Percentiles rank a stretch among this genome's conserved stretches.
phyloP scores from a whole-genome alignment of 2,797 vertebrate genomes.

The Enteromius afrohamiltoni region DNA sequence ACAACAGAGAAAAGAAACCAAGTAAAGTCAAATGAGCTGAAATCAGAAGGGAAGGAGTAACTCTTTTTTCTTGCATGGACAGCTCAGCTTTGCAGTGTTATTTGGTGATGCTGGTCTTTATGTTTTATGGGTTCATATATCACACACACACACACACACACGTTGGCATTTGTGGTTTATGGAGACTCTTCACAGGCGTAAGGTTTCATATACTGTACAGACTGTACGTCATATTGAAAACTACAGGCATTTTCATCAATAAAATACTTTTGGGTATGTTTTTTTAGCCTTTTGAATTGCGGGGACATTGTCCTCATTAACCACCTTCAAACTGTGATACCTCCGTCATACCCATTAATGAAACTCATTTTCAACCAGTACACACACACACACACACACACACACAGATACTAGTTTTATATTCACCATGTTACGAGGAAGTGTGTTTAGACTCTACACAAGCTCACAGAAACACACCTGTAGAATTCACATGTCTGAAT shows the following conservation, averaged over 20 bases:
- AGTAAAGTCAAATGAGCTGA: background rate
- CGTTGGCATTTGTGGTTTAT: too few species aligned
- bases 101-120: background rate
- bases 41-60: background rate
- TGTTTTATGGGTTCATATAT: background rate
- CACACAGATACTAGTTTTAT: background rate
- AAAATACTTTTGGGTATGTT: too few species aligned
- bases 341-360: too few species aligned
- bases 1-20: background rate
- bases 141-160: too few species aligned
- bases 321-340: too few species aligned
- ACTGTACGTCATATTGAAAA: too few species aligned
- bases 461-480: background rate
- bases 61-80: too few species aligned
- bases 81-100: too few species aligned
- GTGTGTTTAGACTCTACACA: conserved; percentile 8
- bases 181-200: background rate
- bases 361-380: too few species aligned
- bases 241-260: too few species aligned
- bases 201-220: background rate
- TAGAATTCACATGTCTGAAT: background rate
- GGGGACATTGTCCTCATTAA: too few species aligned
- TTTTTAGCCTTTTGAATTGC: too few species aligned
- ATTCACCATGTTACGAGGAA: conserved; percentile 17
- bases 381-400: background rate